These are phyloP conservation scores for Tonatia bakeri DNA, from an alignment of 2,113 vertebrate species.

Conservation along the genomic window DNA sequence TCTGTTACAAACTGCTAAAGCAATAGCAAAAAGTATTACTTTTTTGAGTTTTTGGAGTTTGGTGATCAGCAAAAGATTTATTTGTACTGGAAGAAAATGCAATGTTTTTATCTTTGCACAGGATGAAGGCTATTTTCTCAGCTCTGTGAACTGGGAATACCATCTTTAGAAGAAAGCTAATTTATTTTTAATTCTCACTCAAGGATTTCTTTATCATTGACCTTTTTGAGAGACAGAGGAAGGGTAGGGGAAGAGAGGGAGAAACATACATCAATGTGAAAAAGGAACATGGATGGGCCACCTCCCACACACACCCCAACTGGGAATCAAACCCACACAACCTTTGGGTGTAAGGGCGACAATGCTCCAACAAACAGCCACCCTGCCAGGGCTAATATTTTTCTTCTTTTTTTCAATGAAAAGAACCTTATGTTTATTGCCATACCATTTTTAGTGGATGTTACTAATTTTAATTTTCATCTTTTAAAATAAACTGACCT, in stretches of 20 bases:
- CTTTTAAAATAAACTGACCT: conserved; percentile 9
- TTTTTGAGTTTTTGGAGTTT: neutral
- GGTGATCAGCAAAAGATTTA: neutral
- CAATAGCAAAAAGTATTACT: neutral
- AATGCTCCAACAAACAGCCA: too few relatives aligned
- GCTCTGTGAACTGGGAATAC: neutral
- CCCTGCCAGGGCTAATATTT: too few relatives aligned
- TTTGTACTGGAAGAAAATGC: neutral
- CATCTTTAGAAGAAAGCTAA: neutral
- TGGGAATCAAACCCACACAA: too few relatives aligned
- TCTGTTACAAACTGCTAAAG: neutral
- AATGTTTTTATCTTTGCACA: neutral
- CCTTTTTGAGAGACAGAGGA: too few relatives aligned
- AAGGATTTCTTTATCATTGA: too few relatives aligned
- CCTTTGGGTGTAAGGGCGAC: too few relatives aligned
- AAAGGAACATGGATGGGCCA: too few relatives aligned
- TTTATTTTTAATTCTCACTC: neutral
- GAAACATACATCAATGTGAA: too few relatives aligned
- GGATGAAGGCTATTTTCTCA: neutral
- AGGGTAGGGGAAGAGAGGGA: too few relatives aligned
- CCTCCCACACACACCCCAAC: too few relatives aligned
- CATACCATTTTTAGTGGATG: neutral
- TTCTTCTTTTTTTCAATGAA: neutral
- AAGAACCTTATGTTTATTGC: neutral
- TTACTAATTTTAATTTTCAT: neutral